phyloP scores from a whole-genome alignment of 2,888 invertebrate genomes.

The Folsomia manolachei region DNA sequence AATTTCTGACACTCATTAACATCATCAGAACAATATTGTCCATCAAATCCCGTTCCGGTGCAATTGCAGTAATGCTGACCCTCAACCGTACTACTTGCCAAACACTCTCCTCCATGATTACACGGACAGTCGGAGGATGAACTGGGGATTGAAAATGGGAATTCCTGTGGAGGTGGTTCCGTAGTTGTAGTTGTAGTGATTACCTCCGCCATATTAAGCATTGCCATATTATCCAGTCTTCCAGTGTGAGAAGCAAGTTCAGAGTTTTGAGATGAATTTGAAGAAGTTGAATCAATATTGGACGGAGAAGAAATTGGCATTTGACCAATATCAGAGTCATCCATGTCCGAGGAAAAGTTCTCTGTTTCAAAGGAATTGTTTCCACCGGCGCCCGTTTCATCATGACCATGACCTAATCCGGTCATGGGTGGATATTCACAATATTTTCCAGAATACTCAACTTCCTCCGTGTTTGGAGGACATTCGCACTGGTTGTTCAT shows the following conservation, averaged over 20 bases:
- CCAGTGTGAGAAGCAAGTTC: neutral
- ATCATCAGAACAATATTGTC: conserved; percentile 25
- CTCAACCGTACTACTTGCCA: neutral
- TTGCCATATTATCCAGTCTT: neutral
- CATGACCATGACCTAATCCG: neutral
- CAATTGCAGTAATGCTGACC: conserved; percentile 17
- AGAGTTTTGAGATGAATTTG: neutral
- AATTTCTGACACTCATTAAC: conserved; percentile 25
- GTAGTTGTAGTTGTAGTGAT: conserved; percentile 11
- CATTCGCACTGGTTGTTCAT: conserved; percentile 39
- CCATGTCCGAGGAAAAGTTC: neutral
- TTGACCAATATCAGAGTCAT: neutral
- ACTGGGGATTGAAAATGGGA: neutral
- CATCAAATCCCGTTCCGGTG: conserved; percentile 17
- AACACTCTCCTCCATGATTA: conserved; percentile 18
- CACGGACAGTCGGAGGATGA: conserved; percentile 21
- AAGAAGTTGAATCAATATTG: neutral
- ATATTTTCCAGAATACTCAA: conserved; percentile 13
- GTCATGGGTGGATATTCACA: conserved; percentile 2
- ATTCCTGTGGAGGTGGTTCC: neutral
- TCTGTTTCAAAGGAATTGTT: neutral
- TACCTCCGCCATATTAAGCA: neutral
- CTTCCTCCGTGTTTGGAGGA: conserved; percentile 13
- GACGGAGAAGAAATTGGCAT: neutral
- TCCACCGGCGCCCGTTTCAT: neutral